Percentiles rank a stretch among this genome's conserved stretches.
phyloP scores from a whole-genome alignment of 23 tunicate genomes.

The Botrylloides violaceus region DNA sequence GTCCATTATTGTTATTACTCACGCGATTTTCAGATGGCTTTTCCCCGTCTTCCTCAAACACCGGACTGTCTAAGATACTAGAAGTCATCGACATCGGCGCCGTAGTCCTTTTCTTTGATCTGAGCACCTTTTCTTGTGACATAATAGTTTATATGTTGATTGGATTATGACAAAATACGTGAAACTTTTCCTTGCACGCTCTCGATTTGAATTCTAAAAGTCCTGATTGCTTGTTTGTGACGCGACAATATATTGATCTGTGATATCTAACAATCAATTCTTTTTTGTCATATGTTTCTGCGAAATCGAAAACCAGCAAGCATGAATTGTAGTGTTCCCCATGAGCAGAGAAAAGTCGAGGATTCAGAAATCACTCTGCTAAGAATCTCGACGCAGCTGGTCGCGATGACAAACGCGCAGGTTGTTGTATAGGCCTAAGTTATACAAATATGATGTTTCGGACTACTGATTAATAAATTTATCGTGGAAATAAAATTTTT shows the following conservation, averaged over 20 bases:
- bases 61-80: neutral
- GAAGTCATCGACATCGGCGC: constrained; percentile 3
- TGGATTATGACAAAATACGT: too few relatives aligned
- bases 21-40: neutral
- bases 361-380: too few relatives aligned
- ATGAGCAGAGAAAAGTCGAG: too few relatives aligned
- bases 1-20: neutral
- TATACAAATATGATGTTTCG: too few relatives aligned
- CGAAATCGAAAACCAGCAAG: neutral
- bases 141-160: too few relatives aligned
- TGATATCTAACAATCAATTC: neutral
- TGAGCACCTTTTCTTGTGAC: too few relatives aligned
- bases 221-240: neutral
- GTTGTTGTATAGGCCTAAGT: too few relatives aligned
- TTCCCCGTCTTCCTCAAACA: constrained; percentile 8
- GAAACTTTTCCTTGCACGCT: neutral
- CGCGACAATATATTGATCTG: neutral
- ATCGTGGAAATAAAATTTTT: too few relatives aligned
- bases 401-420: too few relatives aligned
- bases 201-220: neutral
- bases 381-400: too few relatives aligned
- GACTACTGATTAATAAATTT: too few relatives aligned
- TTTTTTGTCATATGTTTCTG: neutral
- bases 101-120: neutral
- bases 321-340: too few relatives aligned